Percentiles rank a stretch among this genome's conserved stretches.
phyloP scores from a whole-genome alignment of 2,888 invertebrate species.

The Gnatocerus cornutus region DNA sequence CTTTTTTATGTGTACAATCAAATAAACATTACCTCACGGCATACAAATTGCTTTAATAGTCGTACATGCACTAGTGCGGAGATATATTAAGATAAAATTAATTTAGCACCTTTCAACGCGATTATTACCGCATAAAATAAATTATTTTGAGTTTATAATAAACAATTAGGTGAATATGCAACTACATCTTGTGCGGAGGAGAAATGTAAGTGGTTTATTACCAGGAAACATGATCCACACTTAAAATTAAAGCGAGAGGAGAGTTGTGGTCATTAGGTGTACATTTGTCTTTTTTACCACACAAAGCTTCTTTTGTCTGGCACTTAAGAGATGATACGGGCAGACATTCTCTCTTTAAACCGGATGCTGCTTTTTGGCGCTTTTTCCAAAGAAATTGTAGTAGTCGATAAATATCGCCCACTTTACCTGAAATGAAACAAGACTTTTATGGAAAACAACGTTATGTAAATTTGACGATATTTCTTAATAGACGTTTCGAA shows the following conservation, averaged over 20 bases:
- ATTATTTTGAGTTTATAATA: constrained; percentile 18
- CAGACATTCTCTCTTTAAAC: constrained; percentile 7
- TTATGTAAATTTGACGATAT: constrained; percentile 45
- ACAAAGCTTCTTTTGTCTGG: constrained; percentile 17
- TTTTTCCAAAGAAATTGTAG: constrained; percentile 17
- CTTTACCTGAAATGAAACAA: constrained; percentile 29
- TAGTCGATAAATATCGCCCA: constrained; percentile 40
- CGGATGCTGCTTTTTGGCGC: neutral
- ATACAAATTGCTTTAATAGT: constrained; percentile 38
- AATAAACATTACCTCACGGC: constrained; percentile 42
- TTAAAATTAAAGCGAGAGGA: constrained; percentile 19
- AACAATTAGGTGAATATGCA: constrained; percentile 13
- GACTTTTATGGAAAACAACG: constrained; percentile 41
- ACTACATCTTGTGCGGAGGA: constrained; percentile 3
- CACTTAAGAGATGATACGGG: constrained; percentile 8
- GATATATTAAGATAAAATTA: constrained; percentile 30
- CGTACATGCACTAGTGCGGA: constrained; percentile 21
- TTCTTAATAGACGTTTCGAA: constrained; percentile 44
- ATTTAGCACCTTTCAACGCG: constrained; percentile 37
- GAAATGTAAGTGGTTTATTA: constrained; percentile 10
- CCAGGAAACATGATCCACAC: constrained; percentile 13
- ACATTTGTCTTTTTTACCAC: too few relatives aligned
- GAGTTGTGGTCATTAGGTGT: constrained; percentile 10
- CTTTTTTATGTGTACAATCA: constrained; percentile 43
- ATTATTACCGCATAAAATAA: constrained; percentile 19